Evolutionary conservation across 2,797 vertebrate genomes (phyloP).

Genomic region (Coreius guichenoti): DNA sequence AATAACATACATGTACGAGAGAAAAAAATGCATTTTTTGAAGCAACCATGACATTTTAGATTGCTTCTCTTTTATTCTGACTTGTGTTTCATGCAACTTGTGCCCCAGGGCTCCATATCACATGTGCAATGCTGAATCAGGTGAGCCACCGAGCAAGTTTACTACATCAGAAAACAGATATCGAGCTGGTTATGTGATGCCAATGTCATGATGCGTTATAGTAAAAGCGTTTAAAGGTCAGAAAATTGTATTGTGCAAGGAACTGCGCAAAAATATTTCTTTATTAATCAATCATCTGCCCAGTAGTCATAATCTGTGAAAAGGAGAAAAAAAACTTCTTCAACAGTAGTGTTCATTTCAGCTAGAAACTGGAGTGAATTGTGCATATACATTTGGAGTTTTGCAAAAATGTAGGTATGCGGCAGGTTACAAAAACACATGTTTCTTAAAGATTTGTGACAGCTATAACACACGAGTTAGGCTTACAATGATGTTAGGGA

Average conservation of each 20-base stretch:
- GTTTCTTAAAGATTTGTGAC: slow-evolving; percentile 9
- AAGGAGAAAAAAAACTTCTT: no score
- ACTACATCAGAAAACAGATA: background rate
- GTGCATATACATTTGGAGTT: background rate
- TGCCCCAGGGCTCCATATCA: background rate
- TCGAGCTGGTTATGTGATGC: background rate
- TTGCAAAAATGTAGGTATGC: background rate
- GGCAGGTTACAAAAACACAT: background rate
- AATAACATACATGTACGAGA: background rate
- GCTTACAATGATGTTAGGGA: slow-evolving; percentile 1
- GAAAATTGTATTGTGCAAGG: background rate
- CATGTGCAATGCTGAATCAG: background rate
- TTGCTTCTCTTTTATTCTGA: background rate
- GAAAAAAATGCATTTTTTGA: background rate
- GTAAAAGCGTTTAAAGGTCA: no score
- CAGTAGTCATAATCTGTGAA: background rate
- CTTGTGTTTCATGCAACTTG: background rate
- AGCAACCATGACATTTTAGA: background rate
- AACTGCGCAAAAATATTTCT: background rate
- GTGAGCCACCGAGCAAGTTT: background rate
- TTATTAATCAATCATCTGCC: background rate
- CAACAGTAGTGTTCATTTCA: background rate
- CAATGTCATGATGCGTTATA: background rate
- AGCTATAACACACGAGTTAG: background rate
- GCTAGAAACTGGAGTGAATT: background rate